Percentiles rank a stretch among this genome's conserved stretches.
phyloP scores from a whole-genome alignment of 2,113 vertebrate genomes.

The Semnornis frantzii region DNA sequence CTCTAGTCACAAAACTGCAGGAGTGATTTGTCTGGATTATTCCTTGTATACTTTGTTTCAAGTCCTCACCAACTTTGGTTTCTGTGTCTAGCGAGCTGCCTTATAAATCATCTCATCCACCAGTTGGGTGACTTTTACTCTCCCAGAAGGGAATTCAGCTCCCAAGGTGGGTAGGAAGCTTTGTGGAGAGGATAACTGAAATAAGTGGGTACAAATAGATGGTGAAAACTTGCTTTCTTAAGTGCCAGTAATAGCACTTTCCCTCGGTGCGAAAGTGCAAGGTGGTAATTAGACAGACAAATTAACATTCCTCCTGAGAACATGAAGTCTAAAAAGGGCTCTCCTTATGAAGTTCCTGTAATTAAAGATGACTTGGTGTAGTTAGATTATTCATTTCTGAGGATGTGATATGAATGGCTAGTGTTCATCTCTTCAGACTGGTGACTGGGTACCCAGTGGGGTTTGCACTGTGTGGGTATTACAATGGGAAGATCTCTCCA shows the following conservation, averaged over 20 bases:
- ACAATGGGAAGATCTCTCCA: neutral
- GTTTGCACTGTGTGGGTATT: neutral
- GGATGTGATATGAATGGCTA: conserved; percentile 51
- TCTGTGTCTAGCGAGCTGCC: neutral
- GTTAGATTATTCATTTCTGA: conserved; percentile 49
- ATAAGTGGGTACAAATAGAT: conserved; percentile 17
- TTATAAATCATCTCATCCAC: neutral
- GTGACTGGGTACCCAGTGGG: neutral
- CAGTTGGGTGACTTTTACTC: neutral
- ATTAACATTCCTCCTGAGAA: conserved; percentile 72
- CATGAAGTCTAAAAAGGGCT: conserved; percentile 47
- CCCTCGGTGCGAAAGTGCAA: conserved; percentile 50
- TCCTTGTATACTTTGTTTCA: neutral
- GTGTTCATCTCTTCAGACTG: conserved; percentile 5
- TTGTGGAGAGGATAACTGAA: neutral
- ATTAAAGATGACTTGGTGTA: conserved; percentile 59
- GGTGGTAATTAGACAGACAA: conserved; percentile 72
- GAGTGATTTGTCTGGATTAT: neutral
- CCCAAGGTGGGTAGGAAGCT: neutral
- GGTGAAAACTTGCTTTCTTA: conserved; percentile 16
- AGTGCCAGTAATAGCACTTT: conserved; percentile 55
- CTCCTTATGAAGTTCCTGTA: conserved; percentile 62
- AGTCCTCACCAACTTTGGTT: neutral
- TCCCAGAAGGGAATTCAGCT: neutral
- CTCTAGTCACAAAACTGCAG: neutral